Base-by-base conservation (phyloP, 2,797 vertebrate species). In the Scolopax rusticola region DNA sequence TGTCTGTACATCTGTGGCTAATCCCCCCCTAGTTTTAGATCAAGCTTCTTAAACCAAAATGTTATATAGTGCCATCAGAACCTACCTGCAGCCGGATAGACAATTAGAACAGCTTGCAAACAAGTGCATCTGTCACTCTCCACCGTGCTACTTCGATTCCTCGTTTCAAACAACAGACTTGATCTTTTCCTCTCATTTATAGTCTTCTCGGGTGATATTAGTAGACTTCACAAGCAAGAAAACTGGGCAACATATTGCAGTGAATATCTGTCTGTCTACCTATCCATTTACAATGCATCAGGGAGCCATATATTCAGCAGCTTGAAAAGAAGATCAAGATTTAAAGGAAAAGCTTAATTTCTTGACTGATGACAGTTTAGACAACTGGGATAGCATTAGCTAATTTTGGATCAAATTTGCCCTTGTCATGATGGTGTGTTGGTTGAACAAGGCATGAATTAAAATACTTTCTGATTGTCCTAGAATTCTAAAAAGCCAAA, bases 401-500 rank as follows among this genome's bases (percentile, higher is more conserved):
- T 77, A n/a, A 60, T 68, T 92, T 87, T 68, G 51, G 25, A 68
- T 87, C 3, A 79, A 59, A 70, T 33, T 71, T 65, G 25, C 24
- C 89, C 11, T 81, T 75, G 60, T 91, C 7, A 16, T 71, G 28
- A 54, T 80, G 41, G 91, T 73, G 18, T 60, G 21, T 38, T 86
- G 6, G 13, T 70, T 93, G 69, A 78, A 21, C 23, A 36, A 48
- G 70, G 43, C 23, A 33, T 33, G 6, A 33, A 32, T 54, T 54
- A 30, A 89, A 89, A 63, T 36, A 70, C 6, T 61, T 92, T 93
- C 50, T 19, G 79, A 25, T 87, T 92, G 24, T 65, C 61, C 57
- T 82, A 78, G 65, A 41, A 73, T 69, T 84, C 69, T 61, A 65
- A 81, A 93, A 59, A n/a, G 11, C 11, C 20, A 53, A 77, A 86